Evolutionary conservation across 2,797 vertebrate species (phyloP).

Genomic region (Tragelaphus oryx): DNA sequence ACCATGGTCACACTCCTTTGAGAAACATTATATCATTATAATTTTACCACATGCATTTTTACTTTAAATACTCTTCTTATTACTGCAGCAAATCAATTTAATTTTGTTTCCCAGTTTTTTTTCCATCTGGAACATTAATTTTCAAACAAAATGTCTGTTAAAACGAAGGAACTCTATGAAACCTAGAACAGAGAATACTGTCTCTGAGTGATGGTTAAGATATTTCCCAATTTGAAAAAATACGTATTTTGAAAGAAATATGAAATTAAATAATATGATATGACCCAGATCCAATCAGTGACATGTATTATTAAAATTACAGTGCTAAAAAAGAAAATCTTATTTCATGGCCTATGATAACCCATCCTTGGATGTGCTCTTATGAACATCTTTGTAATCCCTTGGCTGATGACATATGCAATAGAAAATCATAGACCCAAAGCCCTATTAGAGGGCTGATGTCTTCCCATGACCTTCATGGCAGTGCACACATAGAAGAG

Average conservation of each 20-base stretch:
- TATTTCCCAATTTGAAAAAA: background rate
- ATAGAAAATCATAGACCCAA: background rate
- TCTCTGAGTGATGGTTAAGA: background rate
- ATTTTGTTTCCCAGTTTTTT: background rate
- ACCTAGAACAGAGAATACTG: background rate
- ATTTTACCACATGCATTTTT: background rate
- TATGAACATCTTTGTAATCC: background rate
- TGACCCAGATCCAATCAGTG: background rate
- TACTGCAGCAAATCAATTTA: background rate
- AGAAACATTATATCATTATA: background rate
- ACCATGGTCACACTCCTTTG: background rate
- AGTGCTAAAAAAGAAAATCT: background rate
- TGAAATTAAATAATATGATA: background rate
- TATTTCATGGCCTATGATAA: background rate
- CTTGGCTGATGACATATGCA: background rate
- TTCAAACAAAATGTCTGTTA: background rate
- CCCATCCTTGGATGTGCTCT: background rate
- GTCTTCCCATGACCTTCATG: background rate
- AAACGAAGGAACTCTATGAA: background rate
- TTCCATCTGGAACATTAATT: background rate
- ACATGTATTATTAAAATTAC: background rate
- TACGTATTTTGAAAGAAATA: background rate
- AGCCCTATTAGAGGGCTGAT: background rate
- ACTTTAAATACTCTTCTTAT: background rate
- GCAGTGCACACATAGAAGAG: background rate